A percentile compares a stretch with the other conserved stretches of the same genome.
Evolutionary conservation across 35 echinoderm and acorn worm species (phyloP).

Genomic region (Holothuria glaberrima): DNA sequence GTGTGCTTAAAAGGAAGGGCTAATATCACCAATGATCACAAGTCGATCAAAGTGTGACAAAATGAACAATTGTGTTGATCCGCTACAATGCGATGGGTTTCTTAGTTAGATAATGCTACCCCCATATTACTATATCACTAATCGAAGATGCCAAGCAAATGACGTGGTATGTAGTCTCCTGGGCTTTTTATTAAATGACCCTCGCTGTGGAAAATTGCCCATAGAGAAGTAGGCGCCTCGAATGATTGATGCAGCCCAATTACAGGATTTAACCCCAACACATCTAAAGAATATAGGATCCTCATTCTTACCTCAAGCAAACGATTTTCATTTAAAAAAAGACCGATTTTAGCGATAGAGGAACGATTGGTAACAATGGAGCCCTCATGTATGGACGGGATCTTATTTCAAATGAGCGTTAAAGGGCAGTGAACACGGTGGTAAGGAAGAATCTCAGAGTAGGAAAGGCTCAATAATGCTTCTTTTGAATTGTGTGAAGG

Average conservation of each 20-base stretch:
- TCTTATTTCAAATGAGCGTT: not conserved
- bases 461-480: not conserved
- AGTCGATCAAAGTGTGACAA: conserved; percentile 28
- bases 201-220: conserved; percentile 13
- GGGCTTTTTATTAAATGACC: conserved; percentile 13
- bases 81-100: conserved; percentile 1
- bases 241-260: conserved; percentile 30
- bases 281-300: conserved; percentile 6
- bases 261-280: conserved; percentile 42
- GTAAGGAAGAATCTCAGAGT: too few relatives aligned
- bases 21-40: conserved; percentile 16
- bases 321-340: conserved; percentile 30
- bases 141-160: conserved; percentile 21
- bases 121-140: conserved; percentile 42
- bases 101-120: conserved; percentile 5
- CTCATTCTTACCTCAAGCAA: not conserved
- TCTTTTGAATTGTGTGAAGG: not conserved
- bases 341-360: conserved; percentile 17
- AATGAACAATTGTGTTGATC: conserved; percentile 30
- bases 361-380: conserved; percentile 25
- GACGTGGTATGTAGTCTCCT: not conserved
- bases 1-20: conserved; percentile 12
- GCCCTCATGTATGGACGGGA: not conserved
- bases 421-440: too few relatives aligned
- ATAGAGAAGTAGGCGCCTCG: not conserved